These are phyloP conservation scores for Echeneis naucrates DNA, from an alignment of 2,797 vertebrate genomes.

Conservation along the genomic window DNA sequence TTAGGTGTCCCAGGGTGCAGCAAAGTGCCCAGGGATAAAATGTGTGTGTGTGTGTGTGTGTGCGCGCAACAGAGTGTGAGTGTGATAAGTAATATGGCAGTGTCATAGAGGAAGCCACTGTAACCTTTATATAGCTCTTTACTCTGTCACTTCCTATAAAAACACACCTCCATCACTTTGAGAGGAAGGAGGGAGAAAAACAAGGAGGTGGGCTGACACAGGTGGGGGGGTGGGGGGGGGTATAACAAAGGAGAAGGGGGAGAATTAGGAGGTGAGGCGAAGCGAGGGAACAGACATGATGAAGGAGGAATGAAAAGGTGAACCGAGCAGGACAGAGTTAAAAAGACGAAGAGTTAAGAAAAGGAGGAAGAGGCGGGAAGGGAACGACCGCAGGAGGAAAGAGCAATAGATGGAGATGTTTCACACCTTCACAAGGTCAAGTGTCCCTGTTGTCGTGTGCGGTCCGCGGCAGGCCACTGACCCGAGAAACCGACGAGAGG, in stretches of 20 bases:
- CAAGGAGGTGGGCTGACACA: conserved; percentile 17
- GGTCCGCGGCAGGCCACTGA: conserved; percentile 58
- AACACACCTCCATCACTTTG: conserved; percentile 83
- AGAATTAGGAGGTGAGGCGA: not conserved
- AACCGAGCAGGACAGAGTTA: not conserved
- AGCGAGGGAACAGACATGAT: not conserved
- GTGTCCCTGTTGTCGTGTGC: conserved; percentile 22
- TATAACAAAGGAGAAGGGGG: conserved; percentile 10
- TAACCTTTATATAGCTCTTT: conserved; percentile 87
- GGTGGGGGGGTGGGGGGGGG: not conserved
- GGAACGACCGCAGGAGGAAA: not conserved
- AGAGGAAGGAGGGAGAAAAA: conserved; percentile 24
- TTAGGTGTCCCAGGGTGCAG: conserved; percentile 29
- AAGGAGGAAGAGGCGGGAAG: not conserved
- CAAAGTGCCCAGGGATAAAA: conserved; percentile 40
- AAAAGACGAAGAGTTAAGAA: conserved; percentile 4
- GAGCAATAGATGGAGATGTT: conserved; percentile 20
- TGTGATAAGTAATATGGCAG: conserved; percentile 82
- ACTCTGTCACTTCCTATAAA: conserved; percentile 85
- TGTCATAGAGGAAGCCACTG: conserved; percentile 82
- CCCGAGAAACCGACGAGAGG: conserved; percentile 35
- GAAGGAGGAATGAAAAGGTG: not conserved
- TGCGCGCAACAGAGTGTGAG: conserved; percentile 30
- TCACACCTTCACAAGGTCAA: conserved; percentile 74
- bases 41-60: conserved; percentile 32